Evolutionary conservation across 2,113 vertebrate genomes (phyloP).

Genomic region (Bucco capensis): DNA sequence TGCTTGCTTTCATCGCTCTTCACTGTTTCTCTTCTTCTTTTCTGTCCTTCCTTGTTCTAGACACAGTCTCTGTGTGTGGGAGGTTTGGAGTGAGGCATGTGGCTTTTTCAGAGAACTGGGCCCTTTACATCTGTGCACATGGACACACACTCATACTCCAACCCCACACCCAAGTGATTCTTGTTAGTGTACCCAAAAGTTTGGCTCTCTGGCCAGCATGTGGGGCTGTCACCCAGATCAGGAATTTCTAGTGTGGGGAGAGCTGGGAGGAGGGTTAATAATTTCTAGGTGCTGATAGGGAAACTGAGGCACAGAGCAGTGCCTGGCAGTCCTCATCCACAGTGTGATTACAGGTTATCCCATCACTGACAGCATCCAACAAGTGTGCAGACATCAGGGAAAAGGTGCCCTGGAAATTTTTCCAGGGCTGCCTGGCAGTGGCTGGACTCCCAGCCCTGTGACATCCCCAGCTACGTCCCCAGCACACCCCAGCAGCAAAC

Average conservation of each 20-base stretch:
- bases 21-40: neutral
- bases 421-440: neutral
- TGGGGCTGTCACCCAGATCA: neutral
- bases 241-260: neutral
- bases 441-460: rapidly evolving
- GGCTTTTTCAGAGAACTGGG: neutral
- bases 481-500: neutral
- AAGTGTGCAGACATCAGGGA: neutral
- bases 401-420: neutral
- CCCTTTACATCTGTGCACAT: rapidly evolving
- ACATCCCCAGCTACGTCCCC: rapidly evolving
- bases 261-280: neutral
- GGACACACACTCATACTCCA: rapidly evolving
- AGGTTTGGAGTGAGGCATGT: neutral
- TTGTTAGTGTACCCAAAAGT: neutral
- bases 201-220: rapidly evolving
- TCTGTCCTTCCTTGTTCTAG: neutral
- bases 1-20: neutral
- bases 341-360: rapidly evolving
- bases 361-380: rapidly evolving
- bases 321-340: neutral
- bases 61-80: rapidly evolving
- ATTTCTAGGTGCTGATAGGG: neutral
- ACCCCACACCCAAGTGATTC: rapidly evolving
- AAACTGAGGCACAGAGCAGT: neutral